These are phyloP conservation scores for Drosophila cracens DNA, from an alignment of 2,888 invertebrate species.

Conservation along the genomic window DNA sequence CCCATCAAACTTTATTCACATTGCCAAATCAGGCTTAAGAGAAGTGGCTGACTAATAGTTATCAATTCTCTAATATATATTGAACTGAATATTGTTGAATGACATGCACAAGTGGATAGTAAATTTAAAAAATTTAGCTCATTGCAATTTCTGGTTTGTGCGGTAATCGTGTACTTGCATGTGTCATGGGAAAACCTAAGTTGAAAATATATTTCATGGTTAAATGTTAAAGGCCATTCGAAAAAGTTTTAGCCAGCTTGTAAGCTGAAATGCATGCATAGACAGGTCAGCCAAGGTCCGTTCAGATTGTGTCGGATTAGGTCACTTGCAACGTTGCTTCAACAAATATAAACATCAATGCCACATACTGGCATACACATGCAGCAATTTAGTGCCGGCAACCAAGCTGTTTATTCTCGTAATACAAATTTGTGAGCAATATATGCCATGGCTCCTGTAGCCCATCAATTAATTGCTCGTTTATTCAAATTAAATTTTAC, in stretches of 20 bases:
- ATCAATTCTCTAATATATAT: conserved; percentile 3
- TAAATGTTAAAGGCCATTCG: conserved; percentile 9
- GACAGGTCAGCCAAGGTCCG: conserved; percentile 5
- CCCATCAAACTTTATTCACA: not conserved
- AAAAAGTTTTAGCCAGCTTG: conserved; percentile 7
- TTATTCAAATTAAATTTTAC: conserved; percentile 74
- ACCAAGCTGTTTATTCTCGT: conserved; percentile 17
- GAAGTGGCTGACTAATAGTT: conserved; percentile 1
- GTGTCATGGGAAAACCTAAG: conserved; percentile 7
- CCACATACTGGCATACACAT: conserved; percentile 4
- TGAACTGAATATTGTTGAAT: conserved; percentile 1
- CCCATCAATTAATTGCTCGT: conserved; percentile 54
- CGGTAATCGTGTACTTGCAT: not conserved
- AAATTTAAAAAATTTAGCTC: not conserved
- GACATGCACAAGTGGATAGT: not conserved
- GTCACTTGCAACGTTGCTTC: conserved; percentile 8
- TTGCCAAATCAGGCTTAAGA: conserved; percentile 9
- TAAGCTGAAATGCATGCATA: conserved; percentile 9
- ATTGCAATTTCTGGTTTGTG: not conserved
- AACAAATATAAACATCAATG: conserved; percentile 15
- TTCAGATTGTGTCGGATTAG: not conserved
- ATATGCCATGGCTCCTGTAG: not conserved
- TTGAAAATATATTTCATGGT: conserved; percentile 15
- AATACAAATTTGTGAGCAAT: conserved; percentile 13
- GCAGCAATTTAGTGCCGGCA: conserved; percentile 7